Evolutionary conservation across 2,888 invertebrate species (phyloP), one percentile per base, ranked within the genome.

Genomic region (Euplexia lucipara): DNA sequence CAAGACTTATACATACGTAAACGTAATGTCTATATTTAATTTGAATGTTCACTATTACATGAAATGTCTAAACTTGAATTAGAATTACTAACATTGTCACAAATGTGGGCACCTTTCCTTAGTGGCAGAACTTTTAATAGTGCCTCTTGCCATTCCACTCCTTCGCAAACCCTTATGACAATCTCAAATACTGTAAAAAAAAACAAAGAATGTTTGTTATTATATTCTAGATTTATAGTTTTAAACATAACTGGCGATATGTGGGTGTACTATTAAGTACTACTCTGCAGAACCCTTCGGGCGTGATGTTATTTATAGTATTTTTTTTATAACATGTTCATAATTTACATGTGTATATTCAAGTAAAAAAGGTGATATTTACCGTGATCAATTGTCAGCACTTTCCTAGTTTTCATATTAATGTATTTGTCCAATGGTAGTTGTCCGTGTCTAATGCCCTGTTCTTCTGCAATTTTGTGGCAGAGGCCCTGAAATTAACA

Each of bases 381-480:
- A 98, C 98, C 99, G 96, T 99, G 99, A 92, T 99, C 98, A 79
- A 99, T 98, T 44, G 99, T 98, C 63, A 99, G 96, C 53, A 99
- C 99, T 94, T 98, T 98, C 81, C 99, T 96, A 7, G 98, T 97
- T 92, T 98, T 98, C 97, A 99, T 97, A 84, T 97, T 96, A 48
- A 99, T 96, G 95, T 97, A 98, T 90, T 99, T 97, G 74, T 97
- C 97, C 78, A 99, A 96, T 0, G 99, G 99, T 48, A 99, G 93
- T 83, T 98, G 97, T 0, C 96, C 98, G 91, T 99, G 99, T 68
- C 92, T 91, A 34, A 99, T 95, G 3, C 97, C 97, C 86, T 97
- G 97, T 83, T 97, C 96, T 41, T 96, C 87, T 3, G 99, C 99
- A 82, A 98, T 96, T 78, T 97, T 96, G 88, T 97, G 96, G 87